Percentiles rank a stretch among this genome's conserved stretches.
phyloP scores from a whole-genome alignment of 2,888 invertebrate species.

The Patella ulyssiponensis region DNA sequence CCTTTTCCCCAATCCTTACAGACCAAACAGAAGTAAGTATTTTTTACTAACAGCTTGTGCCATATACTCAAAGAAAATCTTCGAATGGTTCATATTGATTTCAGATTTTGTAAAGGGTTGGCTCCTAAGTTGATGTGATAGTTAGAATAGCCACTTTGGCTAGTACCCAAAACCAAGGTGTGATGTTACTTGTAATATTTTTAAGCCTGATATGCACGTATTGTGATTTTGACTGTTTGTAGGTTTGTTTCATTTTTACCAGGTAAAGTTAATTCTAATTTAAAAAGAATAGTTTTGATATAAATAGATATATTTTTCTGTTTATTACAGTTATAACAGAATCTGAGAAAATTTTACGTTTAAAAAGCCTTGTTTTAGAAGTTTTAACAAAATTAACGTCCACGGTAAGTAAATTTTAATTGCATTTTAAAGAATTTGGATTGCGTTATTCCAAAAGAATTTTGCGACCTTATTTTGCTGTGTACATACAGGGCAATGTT shows the following conservation, averaged over 20 bases:
- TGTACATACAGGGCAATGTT: background rate
- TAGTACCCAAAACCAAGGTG: too few species aligned
- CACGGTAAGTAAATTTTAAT: slow-evolving; percentile 55
- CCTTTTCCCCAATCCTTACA: slow-evolving; percentile 49
- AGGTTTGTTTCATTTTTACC: too few species aligned
- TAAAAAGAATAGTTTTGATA: too few species aligned
- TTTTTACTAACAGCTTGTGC: slow-evolving; percentile 3
- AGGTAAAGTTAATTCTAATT: too few species aligned
- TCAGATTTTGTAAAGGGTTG: too few species aligned
- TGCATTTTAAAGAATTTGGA: background rate
- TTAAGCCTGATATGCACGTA: too few species aligned
- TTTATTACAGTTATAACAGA: slow-evolving; percentile 49
- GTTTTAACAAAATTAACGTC: slow-evolving; percentile 66
- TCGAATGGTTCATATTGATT: too few species aligned
- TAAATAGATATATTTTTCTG: background rate
- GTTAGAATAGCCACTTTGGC: too few species aligned
- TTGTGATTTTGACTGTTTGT: too few species aligned
- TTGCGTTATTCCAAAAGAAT: background rate
- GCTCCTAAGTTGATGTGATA: too few species aligned
- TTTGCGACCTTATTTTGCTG: background rate
- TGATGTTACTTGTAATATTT: too few species aligned
- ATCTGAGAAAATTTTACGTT: slow-evolving; percentile 57
- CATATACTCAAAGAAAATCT: too few species aligned
- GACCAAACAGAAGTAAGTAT: slow-evolving; percentile 38
- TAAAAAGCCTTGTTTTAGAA: slow-evolving; percentile 67